A percentile compares a stretch with the other conserved stretches of the same genome.
Evolutionary conservation across 2,113 vertebrate species (phyloP).

Genomic region (Laticauda colubrina): DNA sequence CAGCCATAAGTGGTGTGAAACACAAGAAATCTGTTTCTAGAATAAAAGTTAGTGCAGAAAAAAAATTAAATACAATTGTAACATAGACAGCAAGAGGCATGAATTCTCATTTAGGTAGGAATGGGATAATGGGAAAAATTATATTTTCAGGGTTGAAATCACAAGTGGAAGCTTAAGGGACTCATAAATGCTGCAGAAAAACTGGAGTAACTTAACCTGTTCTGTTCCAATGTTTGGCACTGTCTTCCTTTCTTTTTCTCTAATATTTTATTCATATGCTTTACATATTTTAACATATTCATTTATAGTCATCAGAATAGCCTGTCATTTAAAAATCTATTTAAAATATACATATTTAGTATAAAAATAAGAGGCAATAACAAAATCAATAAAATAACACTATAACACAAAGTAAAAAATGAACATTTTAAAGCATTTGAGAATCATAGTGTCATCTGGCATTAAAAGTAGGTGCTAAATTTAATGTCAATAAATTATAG

Average conservation of each 20-base stretch:
- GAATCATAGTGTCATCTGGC: neutral
- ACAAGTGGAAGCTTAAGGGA: neutral
- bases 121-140: neutral
- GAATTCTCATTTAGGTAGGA: neutral
- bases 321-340: neutral
- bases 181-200: neutral
- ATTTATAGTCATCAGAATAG: neutral
- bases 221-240: neutral
- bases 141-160: neutral
- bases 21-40: neutral
- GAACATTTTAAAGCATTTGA: neutral
- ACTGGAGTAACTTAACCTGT: neutral
- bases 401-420: neutral
- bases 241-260: neutral
- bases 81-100: neutral
- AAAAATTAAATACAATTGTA: neutral
- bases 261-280: neutral
- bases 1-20: neutral
- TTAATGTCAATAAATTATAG: neutral
- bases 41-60: neutral
- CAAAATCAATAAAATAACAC: neutral
- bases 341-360: neutral
- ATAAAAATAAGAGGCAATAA: neutral
- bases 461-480: neutral
- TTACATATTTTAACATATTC: neutral